Evolutionary conservation across 2,113 vertebrate genomes (phyloP), one percentile per base, ranked within the genome.

Genomic region (Sphyrna mokarran): DNA sequence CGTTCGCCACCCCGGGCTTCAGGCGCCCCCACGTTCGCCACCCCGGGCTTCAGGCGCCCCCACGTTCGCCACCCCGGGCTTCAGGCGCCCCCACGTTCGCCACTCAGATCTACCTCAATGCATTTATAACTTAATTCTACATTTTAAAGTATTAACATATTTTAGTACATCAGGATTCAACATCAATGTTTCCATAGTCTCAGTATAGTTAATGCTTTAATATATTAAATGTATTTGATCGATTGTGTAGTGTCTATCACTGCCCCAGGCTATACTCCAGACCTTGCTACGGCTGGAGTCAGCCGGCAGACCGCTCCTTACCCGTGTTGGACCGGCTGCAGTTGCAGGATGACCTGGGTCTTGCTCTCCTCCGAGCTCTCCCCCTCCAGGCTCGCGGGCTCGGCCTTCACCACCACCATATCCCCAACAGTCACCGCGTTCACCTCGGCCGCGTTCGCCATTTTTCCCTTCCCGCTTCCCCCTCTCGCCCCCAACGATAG

Each of bases 251-350:
- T 10, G 26, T 11, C 26, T 76, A 9, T 29, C 40, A 37, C 20
- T 83, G n/a, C 40, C 85, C 20, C 16, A 23, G 83, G 83, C 20
- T 48, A 37, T 37, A 4, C 37, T 18, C n/a, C n/a, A 40, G 78
- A 5, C 37, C 40, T 43, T 86, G 83, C 83, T 48, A 22, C 1
- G n/a, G n/a, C 0, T 85, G 37, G 0, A 40, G 7, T n/a, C 20
- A 83, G 80, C 86, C 43, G 22, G 43, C 23, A 13, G 43, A 5
- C 86, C 13, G 94, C 69, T 66, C 9, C 98, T 97, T 98, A 99
- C 99, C 98, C 98, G 86, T 98, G 98, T 54, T 98, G 97, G 96
- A 99, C 98, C 0, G 98, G 98, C 96, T 99, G 99, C 86, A 98
- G 97, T 96, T 98, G 98, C 96, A 99, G 96, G 96, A 98, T 98